Conservation (phyloP, 2,113 vertebrate species). For the Brienomyrus brachyistius region DNA sequence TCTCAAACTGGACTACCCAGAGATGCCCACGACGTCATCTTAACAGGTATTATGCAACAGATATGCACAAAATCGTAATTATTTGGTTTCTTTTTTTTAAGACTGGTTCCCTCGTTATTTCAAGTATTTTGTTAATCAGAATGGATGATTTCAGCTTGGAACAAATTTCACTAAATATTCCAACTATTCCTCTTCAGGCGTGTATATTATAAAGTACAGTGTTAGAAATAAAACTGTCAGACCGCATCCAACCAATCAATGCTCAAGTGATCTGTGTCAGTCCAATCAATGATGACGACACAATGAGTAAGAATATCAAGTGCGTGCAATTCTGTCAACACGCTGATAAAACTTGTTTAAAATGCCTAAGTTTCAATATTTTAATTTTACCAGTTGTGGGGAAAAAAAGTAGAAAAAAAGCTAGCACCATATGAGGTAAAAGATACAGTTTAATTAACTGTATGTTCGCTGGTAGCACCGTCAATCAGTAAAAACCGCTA, state of each 20-base stretch:
- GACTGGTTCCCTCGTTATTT: not conserved
- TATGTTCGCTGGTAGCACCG: slow-evolving; percentile 68
- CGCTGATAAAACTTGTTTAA: not conserved
- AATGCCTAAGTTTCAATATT: not conserved
- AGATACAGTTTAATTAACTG: slow-evolving; percentile 50
- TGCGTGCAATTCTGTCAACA: not conserved
- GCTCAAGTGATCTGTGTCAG: not conserved
- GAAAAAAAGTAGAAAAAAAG: slow-evolving; percentile 44
- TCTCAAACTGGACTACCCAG: slow-evolving; percentile 29
- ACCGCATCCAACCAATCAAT: not conserved
- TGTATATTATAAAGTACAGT: not conserved
- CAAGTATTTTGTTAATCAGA: not conserved
- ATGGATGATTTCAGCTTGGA: not conserved
- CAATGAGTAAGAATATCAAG: not conserved
- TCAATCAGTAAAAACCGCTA: slow-evolving; percentile 49
- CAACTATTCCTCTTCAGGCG: not conserved
- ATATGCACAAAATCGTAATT: not conserved
- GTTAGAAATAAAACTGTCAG: not conserved
- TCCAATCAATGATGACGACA: not conserved
- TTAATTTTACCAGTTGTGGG: not conserved
- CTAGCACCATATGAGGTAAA: slow-evolving; percentile 72
- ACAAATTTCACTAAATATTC: not conserved
- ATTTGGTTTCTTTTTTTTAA: slow-evolving; percentile 21
- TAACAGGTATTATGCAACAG: not conserved
- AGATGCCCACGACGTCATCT: not conserved